Percentiles rank a stretch among this genome's conserved stretches.
phyloP scores from a whole-genome alignment of 2,888 invertebrate species.

The Pheosia gnoma region DNA sequence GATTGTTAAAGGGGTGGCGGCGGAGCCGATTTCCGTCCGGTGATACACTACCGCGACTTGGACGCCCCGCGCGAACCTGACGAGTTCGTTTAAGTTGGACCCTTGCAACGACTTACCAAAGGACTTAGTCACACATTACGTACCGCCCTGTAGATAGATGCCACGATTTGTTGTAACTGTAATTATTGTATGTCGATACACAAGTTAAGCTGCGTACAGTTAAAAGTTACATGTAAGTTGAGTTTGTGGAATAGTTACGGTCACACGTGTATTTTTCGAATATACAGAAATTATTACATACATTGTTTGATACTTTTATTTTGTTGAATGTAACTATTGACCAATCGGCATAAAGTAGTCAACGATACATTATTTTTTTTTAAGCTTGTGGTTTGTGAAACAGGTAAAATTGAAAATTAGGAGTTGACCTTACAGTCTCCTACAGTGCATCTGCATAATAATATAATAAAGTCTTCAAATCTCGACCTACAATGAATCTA shows the following conservation, averaged over 20 bases:
- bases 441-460: neutral
- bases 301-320: slow-evolving; percentile 36
- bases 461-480: neutral
- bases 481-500: too few relatives aligned
- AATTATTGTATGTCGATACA: slow-evolving; percentile 23
- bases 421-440: slow-evolving; percentile 1
- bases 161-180: slow-evolving; percentile 24
- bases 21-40: slow-evolving; percentile 90
- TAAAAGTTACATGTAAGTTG: slow-evolving; percentile 25
- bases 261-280: slow-evolving; percentile 33
- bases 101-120: slow-evolving; percentile 45
- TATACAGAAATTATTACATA: slow-evolving; percentile 37
- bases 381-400: neutral
- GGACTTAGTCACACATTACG: slow-evolving; percentile 39
- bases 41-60: slow-evolving; percentile 96
- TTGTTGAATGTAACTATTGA: slow-evolving; percentile 17
- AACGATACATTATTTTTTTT: neutral
- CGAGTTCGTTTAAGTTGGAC: slow-evolving; percentile 88
- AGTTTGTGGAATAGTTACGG: slow-evolving; percentile 16
- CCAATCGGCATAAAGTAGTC: neutral
- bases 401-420: neutral
- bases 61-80: slow-evolving; percentile 96
- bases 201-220: slow-evolving; percentile 18
- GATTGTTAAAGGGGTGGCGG: slow-evolving; percentile 89
- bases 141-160: slow-evolving; percentile 28